Evolutionary conservation across 2,113 vertebrate genomes (phyloP), one percentile per base, ranked within the genome.

Genomic region (Podiceps cristatus): DNA sequence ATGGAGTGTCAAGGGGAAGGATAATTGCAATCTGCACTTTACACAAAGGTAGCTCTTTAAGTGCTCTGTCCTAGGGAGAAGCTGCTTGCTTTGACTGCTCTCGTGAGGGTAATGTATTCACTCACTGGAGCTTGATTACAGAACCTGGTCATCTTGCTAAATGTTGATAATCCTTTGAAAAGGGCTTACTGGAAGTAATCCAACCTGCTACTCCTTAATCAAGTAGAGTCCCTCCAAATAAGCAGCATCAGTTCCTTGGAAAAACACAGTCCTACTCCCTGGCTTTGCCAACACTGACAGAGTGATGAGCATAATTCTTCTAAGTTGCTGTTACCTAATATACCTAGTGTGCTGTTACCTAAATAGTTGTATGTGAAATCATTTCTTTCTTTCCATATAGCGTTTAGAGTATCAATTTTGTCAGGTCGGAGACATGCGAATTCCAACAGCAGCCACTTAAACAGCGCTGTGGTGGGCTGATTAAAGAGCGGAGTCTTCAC

Each of bases 121-220:
- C 68, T 91, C 0, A 1, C 55, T 66, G 93, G 81, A 67, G 66
- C 88, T 96, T 92, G 79, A 89, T 87, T 91, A 94, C 45, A 75
- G 93, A 72, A 52, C 58, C 84, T 82, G 83, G 64, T 91, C 91
- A 85, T 96, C 95, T 94, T 81, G 64, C 94, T 94, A 89, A 89
- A 96, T 83, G 93, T 95, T 88, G 79, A 15, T 96, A 94, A 96
- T 95, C 94, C 90, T 64, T 87, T 82, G 82, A 50, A 97, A 96
- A 96, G 72, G 93, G 94, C 71, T 97, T 96, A 95, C 86, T 92
- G 90, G 82, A 31, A 83, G 56, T 96, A 96, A 97, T 96, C 92
- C 95, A 87, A 92, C 84, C 86, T 84, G 89, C 83, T 94, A 18
- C 68, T 94, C 86, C 93, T 64, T 91, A 94, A 97, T 93, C 86